Percentiles rank a stretch among this genome's conserved stretches.
Conservation (phyloP, 2,888 invertebrate genomes). For the Lasioglossum marginatum region DNA sequence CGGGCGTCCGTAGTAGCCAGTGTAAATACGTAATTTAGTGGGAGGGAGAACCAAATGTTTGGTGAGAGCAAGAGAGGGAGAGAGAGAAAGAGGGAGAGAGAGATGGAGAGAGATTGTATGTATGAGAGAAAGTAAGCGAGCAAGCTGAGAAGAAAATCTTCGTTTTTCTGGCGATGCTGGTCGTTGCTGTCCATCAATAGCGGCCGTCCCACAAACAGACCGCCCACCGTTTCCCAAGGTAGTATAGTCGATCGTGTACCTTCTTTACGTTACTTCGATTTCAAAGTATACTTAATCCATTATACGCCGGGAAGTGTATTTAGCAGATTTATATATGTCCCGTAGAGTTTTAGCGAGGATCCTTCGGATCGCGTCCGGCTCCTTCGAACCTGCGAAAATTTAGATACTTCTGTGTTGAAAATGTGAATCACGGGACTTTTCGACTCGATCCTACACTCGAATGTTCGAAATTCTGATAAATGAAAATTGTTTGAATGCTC, state of each 20-base stretch:
- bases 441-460: not conserved
- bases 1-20: conserved; percentile 64
- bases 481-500: not conserved
- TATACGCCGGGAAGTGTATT: conserved; percentile 65
- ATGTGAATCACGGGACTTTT: not conserved
- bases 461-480: not conserved
- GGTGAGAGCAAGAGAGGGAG: conserved; percentile 24
- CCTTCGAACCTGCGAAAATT: conserved; percentile 17
- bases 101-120: conserved; percentile 4
- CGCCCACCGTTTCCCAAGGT: conserved; percentile 73
- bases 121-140: conserved; percentile 34
- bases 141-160: conserved; percentile 57
- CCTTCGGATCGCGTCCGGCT: conserved; percentile 28
- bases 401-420: not conserved
- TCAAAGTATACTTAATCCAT: conserved; percentile 72
- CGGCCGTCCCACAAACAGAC: conserved; percentile 80
- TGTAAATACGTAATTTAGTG: conserved; percentile 70
- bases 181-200: conserved; percentile 83
- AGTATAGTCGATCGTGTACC: conserved; percentile 75
- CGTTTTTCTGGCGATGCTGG: conserved; percentile 83
- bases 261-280: conserved; percentile 74
- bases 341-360: conserved; percentile 56
- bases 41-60: conserved; percentile 71
- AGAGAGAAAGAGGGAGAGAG: conserved; percentile 39
- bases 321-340: conserved; percentile 65